These are phyloP conservation scores for Drosophila parabipectinata DNA, from an alignment of 1,140 invertebrate species.

Conservation along the genomic window DNA sequence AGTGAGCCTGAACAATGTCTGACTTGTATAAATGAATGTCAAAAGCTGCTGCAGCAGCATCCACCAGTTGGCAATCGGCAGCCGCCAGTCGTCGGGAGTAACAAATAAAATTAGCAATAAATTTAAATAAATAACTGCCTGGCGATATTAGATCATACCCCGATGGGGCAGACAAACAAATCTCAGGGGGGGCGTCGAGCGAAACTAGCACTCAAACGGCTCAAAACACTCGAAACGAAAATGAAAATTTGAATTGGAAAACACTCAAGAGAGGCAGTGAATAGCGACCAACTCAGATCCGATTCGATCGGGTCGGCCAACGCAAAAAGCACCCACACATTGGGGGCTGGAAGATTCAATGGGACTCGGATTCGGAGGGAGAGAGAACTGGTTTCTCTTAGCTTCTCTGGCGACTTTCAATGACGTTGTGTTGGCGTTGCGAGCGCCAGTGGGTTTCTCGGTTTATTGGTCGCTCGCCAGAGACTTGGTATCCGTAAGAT, in stretches of 20 bases:
- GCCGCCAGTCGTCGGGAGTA: constrained; percentile 11
- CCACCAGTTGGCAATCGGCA: background rate
- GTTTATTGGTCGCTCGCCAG: constrained; percentile 69
- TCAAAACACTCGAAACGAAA: constrained; percentile 67
- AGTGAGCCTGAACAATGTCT: constrained; percentile 51
- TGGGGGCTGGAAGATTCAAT: constrained; percentile 30
- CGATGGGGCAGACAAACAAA: constrained; percentile 28
- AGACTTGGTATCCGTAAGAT: constrained; percentile 46
- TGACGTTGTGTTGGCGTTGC: constrained; percentile 72
- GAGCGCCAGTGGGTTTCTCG: constrained; percentile 76
- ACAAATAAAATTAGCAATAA: constrained; percentile 80
- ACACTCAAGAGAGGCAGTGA: constrained; percentile 63
- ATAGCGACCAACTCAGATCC: background rate
- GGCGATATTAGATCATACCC: constrained; percentile 74
- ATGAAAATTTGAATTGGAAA: constrained; percentile 57
- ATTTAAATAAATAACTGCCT: constrained; percentile 81
- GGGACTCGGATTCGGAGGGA: constrained; percentile 24
- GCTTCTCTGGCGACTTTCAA: constrained; percentile 48
- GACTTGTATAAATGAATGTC: constrained; percentile 80
- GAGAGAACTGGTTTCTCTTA: constrained; percentile 73
- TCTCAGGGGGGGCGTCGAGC: constrained; percentile 43
- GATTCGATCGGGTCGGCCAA: constrained; percentile 55
- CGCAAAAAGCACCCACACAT: constrained; percentile 75
- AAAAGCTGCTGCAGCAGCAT: constrained; percentile 36
- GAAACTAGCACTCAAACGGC: constrained; percentile 7